Percentiles rank a stretch among this genome's conserved stretches.
These are phyloP conservation scores for Platycercus adscitus DNA, from an alignment of 2,113 vertebrate genomes.

Conservation along the genomic window DNA sequence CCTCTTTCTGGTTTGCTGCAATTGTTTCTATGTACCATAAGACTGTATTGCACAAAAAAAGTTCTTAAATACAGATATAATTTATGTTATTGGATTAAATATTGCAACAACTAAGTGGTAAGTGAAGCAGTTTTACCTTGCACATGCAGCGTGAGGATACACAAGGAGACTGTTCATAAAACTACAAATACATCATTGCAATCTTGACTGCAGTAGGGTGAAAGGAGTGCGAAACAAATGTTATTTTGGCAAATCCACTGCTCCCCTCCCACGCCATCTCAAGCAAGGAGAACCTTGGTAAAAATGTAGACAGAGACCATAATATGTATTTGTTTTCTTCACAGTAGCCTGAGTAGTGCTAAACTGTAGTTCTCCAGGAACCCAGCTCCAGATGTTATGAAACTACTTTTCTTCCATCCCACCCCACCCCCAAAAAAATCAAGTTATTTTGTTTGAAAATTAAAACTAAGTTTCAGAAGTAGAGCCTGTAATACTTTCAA, in stretches of 20 bases:
- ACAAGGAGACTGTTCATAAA: constrained; percentile 75
- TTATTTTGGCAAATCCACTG: constrained; percentile 78
- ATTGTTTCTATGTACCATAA: constrained; percentile 73
- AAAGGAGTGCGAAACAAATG: constrained; percentile 72
- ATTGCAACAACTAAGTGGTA: constrained; percentile 75
- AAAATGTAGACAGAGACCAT: constrained; percentile 79
- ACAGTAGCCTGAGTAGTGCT: constrained; percentile 84
- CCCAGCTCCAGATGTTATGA: constrained; percentile 76
- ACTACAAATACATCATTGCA: constrained; percentile 74
- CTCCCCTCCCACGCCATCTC: constrained; percentile 59
- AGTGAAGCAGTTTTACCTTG: constrained; percentile 77
- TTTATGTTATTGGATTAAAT: constrained; percentile 80
- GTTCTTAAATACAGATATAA: constrained; percentile 79
- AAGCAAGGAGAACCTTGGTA: constrained; percentile 71
- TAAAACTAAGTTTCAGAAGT: constrained; percentile 80
- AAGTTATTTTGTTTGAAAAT: constrained; percentile 31
- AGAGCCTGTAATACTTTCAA: constrained; percentile 80
- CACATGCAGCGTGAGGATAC: constrained; percentile 81
- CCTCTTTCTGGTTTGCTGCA: constrained; percentile 68
- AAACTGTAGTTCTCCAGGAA: constrained; percentile 80
- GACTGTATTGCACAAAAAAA: constrained; percentile 82
- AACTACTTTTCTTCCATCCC: constrained; percentile 70
- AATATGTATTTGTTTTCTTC: constrained; percentile 75
- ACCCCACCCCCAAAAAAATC: constrained; percentile 58
- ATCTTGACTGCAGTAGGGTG: constrained; percentile 73